Conservation (phyloP, 37 sponge, comb jelly and placozoan species). For the Diacarnus erythraeanus region DNA sequence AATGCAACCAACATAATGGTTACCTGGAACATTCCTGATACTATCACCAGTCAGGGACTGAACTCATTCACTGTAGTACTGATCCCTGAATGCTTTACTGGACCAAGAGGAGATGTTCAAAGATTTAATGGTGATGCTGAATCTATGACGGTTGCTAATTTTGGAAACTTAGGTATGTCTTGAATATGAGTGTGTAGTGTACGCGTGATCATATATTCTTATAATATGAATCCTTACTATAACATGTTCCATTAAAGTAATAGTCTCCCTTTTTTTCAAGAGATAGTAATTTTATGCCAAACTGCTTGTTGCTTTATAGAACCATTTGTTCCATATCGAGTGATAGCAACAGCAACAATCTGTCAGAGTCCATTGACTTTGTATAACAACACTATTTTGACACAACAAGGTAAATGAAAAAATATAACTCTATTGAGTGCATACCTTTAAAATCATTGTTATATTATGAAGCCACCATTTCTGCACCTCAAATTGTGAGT, state of each 20-base stretch:
- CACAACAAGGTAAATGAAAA: conserved; percentile 4
- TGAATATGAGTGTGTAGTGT: background rate
- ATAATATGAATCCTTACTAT: too few relatives aligned
- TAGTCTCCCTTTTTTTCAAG: too few relatives aligned
- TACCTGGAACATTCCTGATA: background rate
- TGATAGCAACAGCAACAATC: background rate
- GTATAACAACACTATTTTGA: background rate
- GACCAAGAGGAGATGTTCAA: background rate
- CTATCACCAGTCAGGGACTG: background rate
- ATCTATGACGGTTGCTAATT: background rate
- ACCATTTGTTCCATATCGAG: conserved; percentile 1
- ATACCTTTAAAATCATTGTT: background rate
- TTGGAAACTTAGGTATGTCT: background rate
- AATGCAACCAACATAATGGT: background rate
- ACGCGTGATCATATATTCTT: background rate
- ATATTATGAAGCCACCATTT: background rate
- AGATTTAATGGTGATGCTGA: background rate
- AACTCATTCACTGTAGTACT: background rate
- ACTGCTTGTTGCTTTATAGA: background rate
- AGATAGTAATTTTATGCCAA: background rate
- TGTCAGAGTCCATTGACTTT: background rate
- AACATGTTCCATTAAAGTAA: too few relatives aligned
- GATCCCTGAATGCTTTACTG: background rate
- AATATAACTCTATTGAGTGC: background rate
- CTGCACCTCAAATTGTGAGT: background rate